Percentiles rank a stretch among this genome's conserved stretches.
phyloP scores from a whole-genome alignment of 1,140 invertebrate species.

The Brachionus sp. region DNA sequence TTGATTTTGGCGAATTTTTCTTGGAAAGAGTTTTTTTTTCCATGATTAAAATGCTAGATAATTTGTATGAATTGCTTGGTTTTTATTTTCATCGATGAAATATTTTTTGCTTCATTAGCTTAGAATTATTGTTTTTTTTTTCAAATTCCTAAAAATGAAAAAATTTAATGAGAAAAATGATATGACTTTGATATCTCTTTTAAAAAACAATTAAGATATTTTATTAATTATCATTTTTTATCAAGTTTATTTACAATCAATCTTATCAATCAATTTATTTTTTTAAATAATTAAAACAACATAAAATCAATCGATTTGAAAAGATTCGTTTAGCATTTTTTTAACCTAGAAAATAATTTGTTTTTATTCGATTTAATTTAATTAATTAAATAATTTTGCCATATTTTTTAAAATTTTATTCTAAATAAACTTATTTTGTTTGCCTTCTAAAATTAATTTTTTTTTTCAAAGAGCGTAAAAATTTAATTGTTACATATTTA shows the following conservation, averaged over 20 bases:
- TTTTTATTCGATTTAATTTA: background rate
- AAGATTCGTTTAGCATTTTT: too few relatives aligned
- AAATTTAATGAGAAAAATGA: background rate
- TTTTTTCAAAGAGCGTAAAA: too few relatives aligned
- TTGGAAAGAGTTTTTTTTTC: background rate
- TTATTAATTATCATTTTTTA: background rate
- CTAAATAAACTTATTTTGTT: background rate
- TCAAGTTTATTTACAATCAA: background rate
- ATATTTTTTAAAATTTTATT: background rate
- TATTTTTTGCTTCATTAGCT: background rate
- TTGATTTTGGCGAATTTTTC: background rate
- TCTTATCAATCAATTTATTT: too few relatives aligned
- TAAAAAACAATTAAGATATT: slow-evolving; percentile 1
- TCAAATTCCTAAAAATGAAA: background rate
- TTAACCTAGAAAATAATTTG: background rate
- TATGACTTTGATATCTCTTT: background rate
- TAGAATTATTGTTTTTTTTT: background rate
- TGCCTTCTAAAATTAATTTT: too few relatives aligned
- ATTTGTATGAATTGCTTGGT: background rate
- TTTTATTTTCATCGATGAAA: background rate
- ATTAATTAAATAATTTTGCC: background rate
- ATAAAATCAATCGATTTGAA: too few relatives aligned
- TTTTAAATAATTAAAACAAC: too few relatives aligned
- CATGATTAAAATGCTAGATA: background rate
- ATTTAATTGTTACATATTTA: too few relatives aligned